Evolutionary conservation across 1,140 invertebrate genomes (phyloP), one percentile per base, ranked within the genome.

Genomic region (Plodia interpunctella): DNA sequence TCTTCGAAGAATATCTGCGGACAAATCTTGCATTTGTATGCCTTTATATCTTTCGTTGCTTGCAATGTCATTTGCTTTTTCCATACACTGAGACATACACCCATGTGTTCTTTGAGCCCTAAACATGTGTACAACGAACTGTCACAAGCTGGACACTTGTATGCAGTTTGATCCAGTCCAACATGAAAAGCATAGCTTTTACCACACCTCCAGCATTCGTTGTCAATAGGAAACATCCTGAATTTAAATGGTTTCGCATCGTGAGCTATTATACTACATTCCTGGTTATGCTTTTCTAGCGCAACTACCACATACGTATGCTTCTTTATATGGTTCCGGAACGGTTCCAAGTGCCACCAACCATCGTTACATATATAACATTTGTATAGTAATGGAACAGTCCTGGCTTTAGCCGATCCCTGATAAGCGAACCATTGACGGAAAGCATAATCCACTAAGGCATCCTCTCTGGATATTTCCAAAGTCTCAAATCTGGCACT

Each of bases 291-390:
- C 55, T 21, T 28, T 20, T 57, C 62, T 10, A 63, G 11, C 0
- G n/a, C 9, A 0, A 63, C 4, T 0, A 1, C 28, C 0, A 57
- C 4, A 1, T 32, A 9, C 0, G n/a, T 8, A 35, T 76, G 69
- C 0, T 50, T 20, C 0, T 35, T 0, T 9, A 77, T 30, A 21
- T 81, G 78, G 9, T 68, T 55, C n/a, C 56, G 38, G 15, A 78
- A 72, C 0, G 64, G 55, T 5, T 44, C 17, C 1, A 73, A 59
- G 52, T 71, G 60, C 75, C 75, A 77, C 63, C 60, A 77, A 0
- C 61, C 63, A 0, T 49, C 30, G 9, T 57, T 44, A 49, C 75
- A 77, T 1, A 65, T 59, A 32, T 70, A 68, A 28, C 75, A 77
- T 59, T 71, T 72, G 11, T 72, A 77, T 17, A 71, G 52, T 9